Conservation (phyloP, 1,140 invertebrate species). For the Heliothis virescens region DNA sequence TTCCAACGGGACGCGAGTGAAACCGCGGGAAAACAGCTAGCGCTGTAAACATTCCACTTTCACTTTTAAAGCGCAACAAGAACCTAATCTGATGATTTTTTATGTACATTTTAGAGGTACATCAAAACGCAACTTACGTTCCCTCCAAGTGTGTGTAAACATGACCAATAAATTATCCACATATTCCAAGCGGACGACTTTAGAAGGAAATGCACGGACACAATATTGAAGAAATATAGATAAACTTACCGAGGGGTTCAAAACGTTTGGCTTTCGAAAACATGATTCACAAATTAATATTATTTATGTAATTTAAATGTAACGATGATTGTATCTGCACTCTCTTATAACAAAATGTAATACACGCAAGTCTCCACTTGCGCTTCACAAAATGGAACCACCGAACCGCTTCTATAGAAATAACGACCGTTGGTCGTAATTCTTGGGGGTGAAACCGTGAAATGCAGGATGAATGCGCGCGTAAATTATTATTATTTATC, state of each 20-base stretch:
- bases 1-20: no score
- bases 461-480: slow-evolving; percentile 54
- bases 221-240: not conserved
- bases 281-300: slow-evolving; percentile 60
- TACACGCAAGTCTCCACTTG: slow-evolving; percentile 10
- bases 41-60: no score
- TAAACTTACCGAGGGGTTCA: slow-evolving; percentile 73
- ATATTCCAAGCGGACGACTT: no score
- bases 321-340: not conserved
- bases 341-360: not conserved
- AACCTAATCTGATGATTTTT: no score
- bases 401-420: not conserved
- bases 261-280: slow-evolving; percentile 82
- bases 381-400: slow-evolving; percentile 17
- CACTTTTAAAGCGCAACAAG: no score
- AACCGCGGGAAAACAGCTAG: no score
- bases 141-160: no score
- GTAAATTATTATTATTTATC: slow-evolving; percentile 55
- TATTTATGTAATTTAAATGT: not conserved
- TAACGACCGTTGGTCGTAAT: slow-evolving; percentile 1
- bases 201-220: no score
- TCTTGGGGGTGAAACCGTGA: not conserved
- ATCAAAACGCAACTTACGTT: no score
- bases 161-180: no score
- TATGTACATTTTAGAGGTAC: no score